Base-by-base conservation (phyloP, 2,888 invertebrate genomes). In the Caradrina kadenii region DNA sequence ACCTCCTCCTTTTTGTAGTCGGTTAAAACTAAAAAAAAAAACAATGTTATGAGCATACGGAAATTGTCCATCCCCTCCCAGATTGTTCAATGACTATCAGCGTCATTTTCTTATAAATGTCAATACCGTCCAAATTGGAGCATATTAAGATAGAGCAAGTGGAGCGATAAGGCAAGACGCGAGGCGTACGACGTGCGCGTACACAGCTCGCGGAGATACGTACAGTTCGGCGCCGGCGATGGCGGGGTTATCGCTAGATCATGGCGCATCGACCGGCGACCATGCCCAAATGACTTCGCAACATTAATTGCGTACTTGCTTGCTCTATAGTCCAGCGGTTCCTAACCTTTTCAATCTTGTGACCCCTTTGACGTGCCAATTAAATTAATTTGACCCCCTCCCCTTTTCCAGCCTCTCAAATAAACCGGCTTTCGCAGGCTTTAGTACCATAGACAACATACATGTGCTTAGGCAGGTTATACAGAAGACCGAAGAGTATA, bases 61-160 rank as follows among this genome's bases (percentile, higher is more conserved):
- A 10, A 53, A 39, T 35, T 58, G 31, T 42, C 39, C 59, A 66
- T 54, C 50, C n/a, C 31, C 39, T 48, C n/a, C 26, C 26, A 45
- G 61, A 68, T 64, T 54, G 22, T 63, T 45, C 19, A 50, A 10
- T 35, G 58, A 59, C 10, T 42, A 31, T 52, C n/a, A 54, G 26
- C 63, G 67, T 68, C 61, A 79, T 55, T 26, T 42, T 26, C 15
- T 42, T 65, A 67, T 59, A 70, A 74, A 74, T 82, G 76, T 82
- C 85, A 86, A 83, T 86, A 87, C 73, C 79, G 63, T 59, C 63
- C 71, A 79, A 86, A 81, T 63, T 79, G 76, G 82, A 78, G 69
- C 82, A 71, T 60, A 17, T 45, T 45, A 52, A 73, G 59, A 76
- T 73, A 73, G 69, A 71, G 66, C 39, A 48, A 66, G 21, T 55